These are phyloP conservation scores for Trematomus bernacchii DNA, from an alignment of 2,797 vertebrate genomes.

Conservation along the genomic window DNA sequence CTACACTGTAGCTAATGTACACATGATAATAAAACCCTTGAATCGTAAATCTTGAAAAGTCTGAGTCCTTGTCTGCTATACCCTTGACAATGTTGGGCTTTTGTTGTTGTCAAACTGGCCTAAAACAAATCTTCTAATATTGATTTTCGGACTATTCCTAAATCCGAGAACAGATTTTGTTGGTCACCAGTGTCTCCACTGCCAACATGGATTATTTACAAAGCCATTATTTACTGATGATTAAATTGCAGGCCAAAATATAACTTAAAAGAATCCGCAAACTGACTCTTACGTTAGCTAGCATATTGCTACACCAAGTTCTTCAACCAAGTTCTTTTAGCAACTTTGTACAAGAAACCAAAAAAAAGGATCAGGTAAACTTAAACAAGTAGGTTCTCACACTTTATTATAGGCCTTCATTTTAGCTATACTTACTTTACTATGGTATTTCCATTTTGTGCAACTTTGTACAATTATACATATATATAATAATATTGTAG, in stretches of 20 bases:
- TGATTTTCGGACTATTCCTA: neutral
- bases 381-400: neutral
- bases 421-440: neutral
- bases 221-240: neutral
- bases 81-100: neutral
- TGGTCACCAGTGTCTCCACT: neutral
- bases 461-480: neutral
- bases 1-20: no score
- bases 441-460: neutral
- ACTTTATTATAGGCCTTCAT: no score
- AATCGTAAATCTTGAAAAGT: no score
- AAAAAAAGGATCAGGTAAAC: neutral
- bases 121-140: no score
- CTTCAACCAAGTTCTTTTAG: no score
- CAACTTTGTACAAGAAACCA: no score
- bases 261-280: neutral
- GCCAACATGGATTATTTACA: neutral
- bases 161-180: neutral
- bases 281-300: neutral
- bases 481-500: neutral
- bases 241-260: neutral
- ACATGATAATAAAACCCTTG: no score
- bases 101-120: neutral
- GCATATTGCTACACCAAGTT: neutral
- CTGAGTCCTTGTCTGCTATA: slow-evolving; percentile 9